Evolutionary conservation across 2,113 vertebrate species (phyloP).

Genomic region (Pelmatolapia mariae): DNA sequence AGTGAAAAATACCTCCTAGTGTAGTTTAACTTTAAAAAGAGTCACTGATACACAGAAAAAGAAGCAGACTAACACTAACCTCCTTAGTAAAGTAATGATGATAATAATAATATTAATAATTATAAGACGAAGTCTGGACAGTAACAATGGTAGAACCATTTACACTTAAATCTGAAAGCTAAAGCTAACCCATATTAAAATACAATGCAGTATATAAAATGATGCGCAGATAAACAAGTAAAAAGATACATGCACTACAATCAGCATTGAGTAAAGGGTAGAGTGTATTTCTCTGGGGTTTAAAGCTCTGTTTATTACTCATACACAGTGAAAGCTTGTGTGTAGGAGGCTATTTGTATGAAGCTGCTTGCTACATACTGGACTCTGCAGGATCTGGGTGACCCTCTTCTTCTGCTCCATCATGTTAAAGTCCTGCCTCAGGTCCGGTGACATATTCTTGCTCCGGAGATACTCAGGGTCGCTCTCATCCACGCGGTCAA

Average conservation of each 20-base stretch:
- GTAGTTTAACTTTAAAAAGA: neutral
- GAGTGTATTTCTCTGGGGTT: neutral
- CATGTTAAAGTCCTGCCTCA: conserved; percentile 96
- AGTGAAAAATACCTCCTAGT: neutral
- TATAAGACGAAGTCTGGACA: neutral
- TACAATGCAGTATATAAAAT: neutral
- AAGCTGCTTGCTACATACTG: conserved; percentile 75
- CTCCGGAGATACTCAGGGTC: conserved; percentile 82
- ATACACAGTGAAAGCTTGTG: conserved; percentile 13
- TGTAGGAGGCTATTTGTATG: conserved; percentile 19
- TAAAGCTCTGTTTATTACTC: conserved; percentile 24
- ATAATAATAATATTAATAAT: neutral
- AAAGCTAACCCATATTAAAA: neutral
- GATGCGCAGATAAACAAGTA: neutral
- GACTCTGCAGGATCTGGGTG: conserved; percentile 94
- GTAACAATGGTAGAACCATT: neutral
- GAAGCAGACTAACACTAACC: neutral
- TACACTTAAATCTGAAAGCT: neutral
- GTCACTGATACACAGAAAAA: neutral
- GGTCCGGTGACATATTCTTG: conserved; percentile 88
- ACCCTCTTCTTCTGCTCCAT: conserved; percentile 98
- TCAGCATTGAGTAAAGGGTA: neutral
- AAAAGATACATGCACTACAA: neutral
- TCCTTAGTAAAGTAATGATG: neutral
- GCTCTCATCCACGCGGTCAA: conserved; percentile 80